phyloP scores from a whole-genome alignment of 2,888 invertebrate species.

The Drosophila atripex region DNA sequence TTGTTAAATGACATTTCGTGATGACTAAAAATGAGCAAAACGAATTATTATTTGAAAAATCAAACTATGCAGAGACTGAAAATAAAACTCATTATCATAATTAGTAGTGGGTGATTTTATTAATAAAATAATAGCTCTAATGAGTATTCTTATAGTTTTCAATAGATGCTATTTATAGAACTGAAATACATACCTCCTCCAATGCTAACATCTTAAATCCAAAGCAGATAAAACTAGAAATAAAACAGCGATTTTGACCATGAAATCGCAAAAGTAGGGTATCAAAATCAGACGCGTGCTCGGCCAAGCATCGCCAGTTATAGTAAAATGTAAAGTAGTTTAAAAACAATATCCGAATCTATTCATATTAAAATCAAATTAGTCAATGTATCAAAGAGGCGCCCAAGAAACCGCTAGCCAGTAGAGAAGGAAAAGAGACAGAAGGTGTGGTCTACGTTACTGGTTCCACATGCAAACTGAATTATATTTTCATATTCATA shows the following conservation, averaged over 20 bases:
- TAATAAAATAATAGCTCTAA: too few species aligned
- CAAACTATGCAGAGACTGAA: too few species aligned
- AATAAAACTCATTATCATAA: neutral
- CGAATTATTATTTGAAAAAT: neutral
- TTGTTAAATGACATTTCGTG: slow-evolving; percentile 8
- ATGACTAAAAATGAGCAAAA: slow-evolving; percentile 4
- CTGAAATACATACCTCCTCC: neutral
- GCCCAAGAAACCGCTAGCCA: slow-evolving; percentile 15
- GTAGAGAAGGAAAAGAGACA: slow-evolving; percentile 2
- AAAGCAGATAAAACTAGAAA: slow-evolving; percentile 21
- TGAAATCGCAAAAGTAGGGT: slow-evolving; percentile 32
- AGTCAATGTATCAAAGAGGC: slow-evolving; percentile 49
- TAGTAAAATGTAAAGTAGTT: slow-evolving; percentile 45
- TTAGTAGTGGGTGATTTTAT: too few species aligned
- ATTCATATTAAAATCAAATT: slow-evolving; percentile 72
- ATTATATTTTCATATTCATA: slow-evolving; percentile 46
- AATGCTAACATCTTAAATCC: slow-evolving; percentile 7
- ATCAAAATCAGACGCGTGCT: slow-evolving; percentile 44
- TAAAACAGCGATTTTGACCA: slow-evolving; percentile 25
- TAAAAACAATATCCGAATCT: slow-evolving; percentile 12
- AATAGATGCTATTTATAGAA: neutral
- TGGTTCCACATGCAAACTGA: slow-evolving; percentile 27
- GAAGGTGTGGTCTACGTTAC: slow-evolving; percentile 15
- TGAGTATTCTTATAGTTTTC: too few species aligned
- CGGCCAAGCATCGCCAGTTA: slow-evolving; percentile 52